Evolutionary conservation across 2,797 vertebrate species (phyloP), one percentile per base, ranked within the genome.

Genomic region (Smutsia temminckii): DNA sequence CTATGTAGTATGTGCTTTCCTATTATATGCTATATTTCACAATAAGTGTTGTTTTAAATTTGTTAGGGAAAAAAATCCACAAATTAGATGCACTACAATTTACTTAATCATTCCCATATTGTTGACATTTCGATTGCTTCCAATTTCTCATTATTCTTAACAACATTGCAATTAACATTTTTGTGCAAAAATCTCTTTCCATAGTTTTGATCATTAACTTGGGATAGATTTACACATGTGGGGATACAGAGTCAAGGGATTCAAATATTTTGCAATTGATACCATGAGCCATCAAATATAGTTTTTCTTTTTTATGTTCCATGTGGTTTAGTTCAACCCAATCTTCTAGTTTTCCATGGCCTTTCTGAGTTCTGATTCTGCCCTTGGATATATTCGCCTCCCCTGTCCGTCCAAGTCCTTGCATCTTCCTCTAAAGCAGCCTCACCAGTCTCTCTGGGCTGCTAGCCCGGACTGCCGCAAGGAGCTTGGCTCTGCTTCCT

Each of bases 121-220:
- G 68, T 51, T 32, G 71, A 61, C 49, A 37, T 80, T 91, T 92
- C 29, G 21, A 72, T 77, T 59, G 80, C 80, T 90, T 85, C 51
- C 88, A 86, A 18, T 61, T 75, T 71, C 86, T 86, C 72, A n/a
- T 93, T 40, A 61, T 75, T 89, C 84, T 66, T 72, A 77, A 77
- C 71, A 42, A 68, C 37, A 40, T 37, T 57, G 37, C 81, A 89
- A 61, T 69, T 93, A 84, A 61, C 59, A 55, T 66, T 91, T 91
- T 61, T 66, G 59, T 83, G 25, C 66, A 80, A 69, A 93, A 86
- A 13, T 59, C 9, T 32, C 40, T 92, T 85, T 78, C 34, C 57
- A 21, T 68, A 40, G 21, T 93, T 83, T 69, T 85, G 5, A 64
- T 92, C 83, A 77, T 42, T 80, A 77, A 80, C 71, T 34, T 32